Base-by-base conservation (phyloP, 2,888 invertebrate species). In the Caenorhabditis sp. region DNA sequence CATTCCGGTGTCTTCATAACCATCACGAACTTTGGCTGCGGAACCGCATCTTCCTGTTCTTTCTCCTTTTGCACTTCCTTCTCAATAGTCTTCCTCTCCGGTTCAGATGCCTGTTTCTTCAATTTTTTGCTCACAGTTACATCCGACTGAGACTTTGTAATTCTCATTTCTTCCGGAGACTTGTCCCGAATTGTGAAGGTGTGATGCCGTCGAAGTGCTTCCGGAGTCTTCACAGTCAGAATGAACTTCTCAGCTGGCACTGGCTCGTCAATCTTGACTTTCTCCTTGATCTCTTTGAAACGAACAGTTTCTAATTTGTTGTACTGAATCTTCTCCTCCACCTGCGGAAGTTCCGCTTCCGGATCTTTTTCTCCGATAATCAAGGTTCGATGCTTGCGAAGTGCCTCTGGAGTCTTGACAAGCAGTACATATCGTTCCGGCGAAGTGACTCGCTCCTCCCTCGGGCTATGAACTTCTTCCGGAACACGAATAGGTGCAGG, bases 1-100 rank as follows among this genome's bases (percentile, higher is more conserved):
- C 71, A 56, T 71, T 80, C 72, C 28, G 81, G 84, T 22, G 83
- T 83, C 24, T 80, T 83, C 72, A 79, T 80, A 0, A 83, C 72
- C 47, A 83, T 76, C 35, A 83, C 83, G 35, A 53, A 83, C 53
- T 82, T 82, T 13, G 71, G 61, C 9, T 40, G 22, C 11, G 71
- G 74, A 11, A 71, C 65, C 0, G 28, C 50, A n/a, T 79, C 61
- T 20, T 79, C 77, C 28, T 79, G 55, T 20, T 79, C 77, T 32
- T 69, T 20, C 28, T 69, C 55, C 18, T 69, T 37, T 40, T 62
- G 35, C 37, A 62, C 3, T 18, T 62, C 51, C 26, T 40, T 51
- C n/a, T 62, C 69, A 1, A 68, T 9, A 0, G 77, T 77, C 22
- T 65, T 70, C 15, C 72, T 56, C 24, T 74, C 76, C 24, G 80